Base-by-base conservation (phyloP, 2,113 vertebrate genomes). In the Xiphophorus maculatus region DNA sequence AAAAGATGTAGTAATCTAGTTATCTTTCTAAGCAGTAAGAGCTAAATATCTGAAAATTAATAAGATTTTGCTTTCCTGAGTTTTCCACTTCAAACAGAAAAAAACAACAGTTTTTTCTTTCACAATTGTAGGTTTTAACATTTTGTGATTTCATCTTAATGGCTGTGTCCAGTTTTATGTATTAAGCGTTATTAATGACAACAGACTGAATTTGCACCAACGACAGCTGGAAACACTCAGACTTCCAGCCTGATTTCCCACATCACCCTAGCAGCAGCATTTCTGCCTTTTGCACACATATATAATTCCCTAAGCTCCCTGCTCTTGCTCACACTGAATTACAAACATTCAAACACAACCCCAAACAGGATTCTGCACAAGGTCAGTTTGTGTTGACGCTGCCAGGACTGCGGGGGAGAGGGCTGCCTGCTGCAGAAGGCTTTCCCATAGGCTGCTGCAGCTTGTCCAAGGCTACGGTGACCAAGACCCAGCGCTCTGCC, bases 401-500 rank as follows among this genome's bases (percentile, higher is more conserved):
- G 86, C 78, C 83, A 87, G 71, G 65, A 61, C 69, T 82, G 77
- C 69, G 82, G 80, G 83, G 81, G 85, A 86, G 89, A 88, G 63
- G 25, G 63, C 70, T 79, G 76, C 69, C 5, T 85, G 74, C 30
- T 77, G 83, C 79, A 71, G 63, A 70, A 69, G 54, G 51, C 77
- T 84, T 77, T 88, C 85, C 73, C 86, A 85, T 88, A 85, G 89
- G 87, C 90, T 84, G 90, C 84, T 80, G 83, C 84, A 86, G 88
- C 80, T 77, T 81, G 84, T 91, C 85, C 92, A 93, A 95, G 93
- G 94, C 91, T 91, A 90, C 76, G 90, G 93, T 94, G 93, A 95
- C 93, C 94, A 93, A 86, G 88, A 94, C 93, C 90, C 71, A 73
- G 84, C 69, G 42, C 82, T 82, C 40, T 62, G 81, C 81, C 84